Percentiles rank a stretch among this genome's conserved stretches.
These are phyloP conservation scores for Callionymus lyra DNA, from an alignment of 2,113 vertebrate species.

Conservation along the genomic window DNA sequence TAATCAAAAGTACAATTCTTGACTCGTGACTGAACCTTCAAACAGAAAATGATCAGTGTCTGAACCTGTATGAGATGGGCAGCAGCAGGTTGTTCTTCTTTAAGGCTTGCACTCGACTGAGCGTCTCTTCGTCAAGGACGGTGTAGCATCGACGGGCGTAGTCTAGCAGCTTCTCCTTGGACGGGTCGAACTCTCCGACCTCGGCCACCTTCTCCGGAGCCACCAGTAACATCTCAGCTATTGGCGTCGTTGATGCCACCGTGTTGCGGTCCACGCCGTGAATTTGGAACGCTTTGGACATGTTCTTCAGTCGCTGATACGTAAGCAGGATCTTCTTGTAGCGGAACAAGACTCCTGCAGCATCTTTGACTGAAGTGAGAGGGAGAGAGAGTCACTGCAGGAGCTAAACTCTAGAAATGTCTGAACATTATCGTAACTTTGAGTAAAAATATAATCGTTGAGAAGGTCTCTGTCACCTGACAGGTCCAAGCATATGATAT, in stretches of 20 bases:
- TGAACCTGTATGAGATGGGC: conserved; percentile 85
- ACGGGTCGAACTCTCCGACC: conserved; percentile 82
- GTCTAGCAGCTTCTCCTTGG: conserved; percentile 83
- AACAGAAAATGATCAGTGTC: conserved; percentile 31
- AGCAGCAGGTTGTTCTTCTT: conserved; percentile 86
- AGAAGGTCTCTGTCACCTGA: too few species aligned
- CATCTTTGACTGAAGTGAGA: conserved; percentile 75
- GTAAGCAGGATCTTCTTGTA: conserved; percentile 87
- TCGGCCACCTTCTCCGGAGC: conserved; percentile 81
- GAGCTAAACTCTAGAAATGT: too few species aligned
- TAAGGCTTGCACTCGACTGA: conserved; percentile 79
- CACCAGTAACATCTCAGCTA: conserved; percentile 81
- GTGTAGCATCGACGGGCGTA: conserved; percentile 83
- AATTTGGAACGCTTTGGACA: conserved; percentile 84
- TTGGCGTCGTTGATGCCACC: conserved; percentile 82
- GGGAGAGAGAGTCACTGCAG: conserved; percentile 1
- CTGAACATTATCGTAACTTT: too few species aligned
- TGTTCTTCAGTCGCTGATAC: conserved; percentile 83
- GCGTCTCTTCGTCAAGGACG: conserved; percentile 78
- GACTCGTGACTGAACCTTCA: too few species aligned
- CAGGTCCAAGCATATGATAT: too few species aligned
- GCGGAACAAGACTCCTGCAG: conserved; percentile 80
- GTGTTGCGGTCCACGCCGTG: conserved; percentile 86
- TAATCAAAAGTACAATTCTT: too few species aligned
- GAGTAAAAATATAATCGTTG: too few species aligned